Base-by-base conservation (phyloP, 2,113 vertebrate genomes). In the Felis chaus region DNA sequence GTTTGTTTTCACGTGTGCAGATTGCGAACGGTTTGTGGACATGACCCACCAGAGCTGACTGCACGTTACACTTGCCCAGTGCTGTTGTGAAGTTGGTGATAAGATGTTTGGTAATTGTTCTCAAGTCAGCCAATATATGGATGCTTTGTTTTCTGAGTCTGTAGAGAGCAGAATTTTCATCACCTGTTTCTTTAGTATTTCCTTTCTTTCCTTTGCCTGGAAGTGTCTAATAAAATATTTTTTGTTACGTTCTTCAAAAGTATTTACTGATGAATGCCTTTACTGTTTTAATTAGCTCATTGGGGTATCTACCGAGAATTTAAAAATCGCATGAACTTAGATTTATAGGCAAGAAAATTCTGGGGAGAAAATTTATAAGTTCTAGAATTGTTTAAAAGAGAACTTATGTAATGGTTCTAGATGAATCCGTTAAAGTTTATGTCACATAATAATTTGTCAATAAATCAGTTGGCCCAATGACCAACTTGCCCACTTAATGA, bases 321-420 rank as follows among this genome's bases (percentile, higher is more conserved):
- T 55, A 55, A 15, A 31, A 27, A 61, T 0, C 12, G 15, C 39
- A 69, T 83, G 4, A 91, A 85, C 29, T 81, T 73, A 73, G 66
- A 50, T 1, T 74, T 78, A 86, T 1, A 93, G 48, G 69, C 39
- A 92, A 93, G 41, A 81, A 78, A 81, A 81, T 81, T 98, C 33
- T 25, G 1, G 4, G 31, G 31, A 88, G 39, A 74, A 95, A 94
- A 88, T 81, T 23, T 82, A 7, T 18, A 87, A n/a, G 25, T 91
- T 97, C 78, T 94, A 41, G 29, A 95, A 76, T 91, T 92, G 48
- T 88, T 95, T 97, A 76, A 92, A 94, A 95, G 55, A 94, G 53
- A 94, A 79, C 11, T 86, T 78, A 65, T 69, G 27, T 50, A 71
- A 81, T 71, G 16, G 48, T 89, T 94, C 74, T 89, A 89, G 23